These are phyloP conservation scores for Echiichthys vipera DNA, from an alignment of 2,797 vertebrate species.

Conservation along the genomic window DNA sequence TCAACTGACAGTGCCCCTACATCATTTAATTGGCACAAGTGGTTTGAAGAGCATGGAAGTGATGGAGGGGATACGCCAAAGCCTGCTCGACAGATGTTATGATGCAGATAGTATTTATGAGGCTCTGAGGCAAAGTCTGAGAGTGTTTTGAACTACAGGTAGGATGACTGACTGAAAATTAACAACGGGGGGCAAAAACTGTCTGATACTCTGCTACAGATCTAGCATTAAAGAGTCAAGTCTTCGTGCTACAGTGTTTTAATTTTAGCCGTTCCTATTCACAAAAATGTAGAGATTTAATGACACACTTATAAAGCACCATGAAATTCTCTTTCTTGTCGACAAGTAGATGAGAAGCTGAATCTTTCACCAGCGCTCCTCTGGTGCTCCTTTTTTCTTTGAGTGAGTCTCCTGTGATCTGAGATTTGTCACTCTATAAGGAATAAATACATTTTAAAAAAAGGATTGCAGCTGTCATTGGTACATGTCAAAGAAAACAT, in stretches of 20 bases:
- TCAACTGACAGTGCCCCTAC: not conserved
- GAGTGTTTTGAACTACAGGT: constrained; percentile 14
- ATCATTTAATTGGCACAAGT: constrained; percentile 20
- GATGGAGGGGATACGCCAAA: not conserved
- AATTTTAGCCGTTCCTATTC: constrained; percentile 1
- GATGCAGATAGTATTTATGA: constrained; percentile 1
- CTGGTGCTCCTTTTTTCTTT: constrained; percentile 1
- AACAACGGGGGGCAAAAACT: not conserved
- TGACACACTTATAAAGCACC: not conserved
- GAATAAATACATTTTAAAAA: not conserved
- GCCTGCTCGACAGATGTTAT: constrained; percentile 1
- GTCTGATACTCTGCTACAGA: constrained; percentile 5
- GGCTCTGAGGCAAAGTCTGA: constrained; percentile 15
- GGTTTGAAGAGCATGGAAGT: constrained; percentile 15
- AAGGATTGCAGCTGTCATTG: constrained; percentile 25
- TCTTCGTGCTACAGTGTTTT: not conserved
- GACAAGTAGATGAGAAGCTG: not conserved
- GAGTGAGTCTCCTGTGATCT: constrained; percentile 30
- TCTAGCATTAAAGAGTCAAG: not conserved
- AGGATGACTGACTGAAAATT: not conserved
- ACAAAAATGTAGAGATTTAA: not conserved
- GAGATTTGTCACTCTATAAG: constrained; percentile 45
- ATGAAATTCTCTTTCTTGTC: too few species aligned
- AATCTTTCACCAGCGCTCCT: not conserved
- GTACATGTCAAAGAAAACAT: constrained; percentile 34